Conservation (phyloP, 2,797 vertebrate genomes). For the Urocyon cinereoargenteus region DNA sequence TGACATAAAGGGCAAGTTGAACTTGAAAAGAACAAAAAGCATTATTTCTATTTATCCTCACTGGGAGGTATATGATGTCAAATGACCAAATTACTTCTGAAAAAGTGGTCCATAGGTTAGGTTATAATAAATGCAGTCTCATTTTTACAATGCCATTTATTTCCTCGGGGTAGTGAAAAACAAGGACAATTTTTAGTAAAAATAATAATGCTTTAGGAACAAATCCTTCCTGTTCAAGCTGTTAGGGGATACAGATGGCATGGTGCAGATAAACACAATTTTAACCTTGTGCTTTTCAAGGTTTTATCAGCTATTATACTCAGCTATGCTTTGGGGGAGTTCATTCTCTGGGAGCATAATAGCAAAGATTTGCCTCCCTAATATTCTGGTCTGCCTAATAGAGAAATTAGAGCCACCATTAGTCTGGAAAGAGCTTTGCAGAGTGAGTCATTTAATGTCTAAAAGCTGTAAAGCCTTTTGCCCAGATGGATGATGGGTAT, state of each 20-base stretch:
- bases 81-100: conserved; percentile 78
- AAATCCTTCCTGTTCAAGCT: conserved; percentile 68
- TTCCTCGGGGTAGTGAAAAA: conserved; percentile 62
- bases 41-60: conserved; percentile 69
- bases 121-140: conserved; percentile 63
- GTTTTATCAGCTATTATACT: conserved; percentile 71
- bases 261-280: conserved; percentile 70
- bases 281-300: conserved; percentile 75
- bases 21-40: conserved; percentile 59
- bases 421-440: conserved; percentile 67
- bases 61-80: conserved; percentile 69
- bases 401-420: conserved; percentile 76
- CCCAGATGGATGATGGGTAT: conserved; percentile 62
- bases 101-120: conserved; percentile 74
- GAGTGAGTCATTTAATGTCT: conserved; percentile 76
- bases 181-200: conserved; percentile 73
- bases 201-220: conserved; percentile 72
- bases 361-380: conserved; percentile 71
- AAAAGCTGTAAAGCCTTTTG: conserved; percentile 72
- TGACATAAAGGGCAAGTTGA: conserved; percentile 68
- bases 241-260: conserved; percentile 71
- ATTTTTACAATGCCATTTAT: conserved; percentile 64
- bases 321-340: conserved; percentile 56
- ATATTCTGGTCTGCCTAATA: conserved; percentile 66
- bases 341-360: conserved; percentile 68